A percentile compares a stretch with the other conserved stretches of the same genome.
Conservation (phyloP, 2,797 vertebrate genomes). For the Myoxocephalus aenaeus region DNA sequence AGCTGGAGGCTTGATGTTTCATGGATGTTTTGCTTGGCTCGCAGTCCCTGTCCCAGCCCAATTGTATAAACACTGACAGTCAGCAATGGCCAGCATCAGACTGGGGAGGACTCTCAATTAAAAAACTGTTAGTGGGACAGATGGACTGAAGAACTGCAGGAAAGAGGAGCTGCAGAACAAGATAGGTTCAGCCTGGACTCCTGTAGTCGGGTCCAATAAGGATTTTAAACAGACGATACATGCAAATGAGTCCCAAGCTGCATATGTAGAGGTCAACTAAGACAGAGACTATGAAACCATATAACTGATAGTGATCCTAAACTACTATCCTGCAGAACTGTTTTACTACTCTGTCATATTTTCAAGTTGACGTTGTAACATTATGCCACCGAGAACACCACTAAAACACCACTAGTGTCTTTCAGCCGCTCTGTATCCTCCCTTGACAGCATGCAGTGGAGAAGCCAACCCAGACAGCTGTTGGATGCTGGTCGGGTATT, state of each 20-base stretch:
- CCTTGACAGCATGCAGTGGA: constrained; percentile 32
- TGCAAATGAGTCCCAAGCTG: constrained; percentile 41
- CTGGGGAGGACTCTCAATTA: constrained; percentile 78
- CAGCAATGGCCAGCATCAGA: constrained; percentile 74
- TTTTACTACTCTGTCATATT: constrained; percentile 55
- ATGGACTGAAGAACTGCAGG: constrained; percentile 65
- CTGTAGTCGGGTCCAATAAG: constrained; percentile 29
- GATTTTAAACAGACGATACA: constrained; percentile 43
- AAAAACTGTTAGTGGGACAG: constrained; percentile 72
- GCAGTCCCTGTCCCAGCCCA: constrained; percentile 75
- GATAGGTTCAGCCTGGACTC: constrained; percentile 54
- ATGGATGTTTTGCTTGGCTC: constrained; percentile 83
- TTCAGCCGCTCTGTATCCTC: constrained; percentile 44
- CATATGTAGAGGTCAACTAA: constrained; percentile 43
- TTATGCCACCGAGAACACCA: constrained; percentile 56
- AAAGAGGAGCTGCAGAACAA: constrained; percentile 50
- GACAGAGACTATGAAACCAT: constrained; percentile 36
- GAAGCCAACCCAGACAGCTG: constrained; percentile 68
- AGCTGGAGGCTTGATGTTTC: constrained; percentile 79
- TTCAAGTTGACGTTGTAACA: constrained; percentile 55
- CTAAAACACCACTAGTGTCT: constrained; percentile 42
- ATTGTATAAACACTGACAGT: constrained; percentile 79
- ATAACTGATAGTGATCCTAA: constrained; percentile 43
- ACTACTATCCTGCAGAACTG: constrained; percentile 64
- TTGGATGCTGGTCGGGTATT: constrained; percentile 69